Evolutionary conservation across 2,888 invertebrate genomes (phyloP), one percentile per base, ranked within the genome.

Genomic region (Hyposoter dolosus): DNA sequence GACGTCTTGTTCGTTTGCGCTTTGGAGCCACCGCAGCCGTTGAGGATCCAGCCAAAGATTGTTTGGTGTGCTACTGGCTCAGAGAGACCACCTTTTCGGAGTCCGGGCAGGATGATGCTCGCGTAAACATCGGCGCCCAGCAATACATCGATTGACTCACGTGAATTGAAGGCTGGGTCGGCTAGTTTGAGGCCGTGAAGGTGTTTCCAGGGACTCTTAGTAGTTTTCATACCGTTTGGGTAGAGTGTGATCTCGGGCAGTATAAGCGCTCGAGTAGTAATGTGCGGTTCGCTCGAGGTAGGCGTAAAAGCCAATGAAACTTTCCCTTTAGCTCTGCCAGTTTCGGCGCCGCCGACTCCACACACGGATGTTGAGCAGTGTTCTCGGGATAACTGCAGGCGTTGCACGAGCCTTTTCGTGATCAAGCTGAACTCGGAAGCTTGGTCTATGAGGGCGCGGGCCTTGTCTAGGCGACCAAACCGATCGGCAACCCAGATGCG

Each of bases 91-190:
- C 50, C 77, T 23, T 65, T 71, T 4, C 71, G 71, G 1, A 77
- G 23, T 17, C 77, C 77, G 15, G 32, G 47, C 15, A 77, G 82
- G 3, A 77, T 47, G 7, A 77, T 32, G 12, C 45, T 60, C 0
- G 76, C 40, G 45, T 72, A 82, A 0, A 63, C 10, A 28, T 82
- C 77, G 4, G 84, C 77, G 15, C 75, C 81, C 3, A 84, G 35
- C 15, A 84, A 15, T 3, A 84, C 15, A 3, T 81, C 84, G 17
- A 84, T 81, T 1, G 72, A 74, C 3, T 43, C 72, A 2, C 69
- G 23, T 17, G 60, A 56, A 1, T 45, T n/a, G 23, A 79, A 56
- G 19, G 82, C 75, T 6, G 76, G 71, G 47, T 85, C 79, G 35
- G 69, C 82, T 3, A 83, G 32, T 0, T n/a, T 15, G 23, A 85